Conservation (phyloP, 2,113 vertebrate genomes). For the Lathamus discolor region DNA sequence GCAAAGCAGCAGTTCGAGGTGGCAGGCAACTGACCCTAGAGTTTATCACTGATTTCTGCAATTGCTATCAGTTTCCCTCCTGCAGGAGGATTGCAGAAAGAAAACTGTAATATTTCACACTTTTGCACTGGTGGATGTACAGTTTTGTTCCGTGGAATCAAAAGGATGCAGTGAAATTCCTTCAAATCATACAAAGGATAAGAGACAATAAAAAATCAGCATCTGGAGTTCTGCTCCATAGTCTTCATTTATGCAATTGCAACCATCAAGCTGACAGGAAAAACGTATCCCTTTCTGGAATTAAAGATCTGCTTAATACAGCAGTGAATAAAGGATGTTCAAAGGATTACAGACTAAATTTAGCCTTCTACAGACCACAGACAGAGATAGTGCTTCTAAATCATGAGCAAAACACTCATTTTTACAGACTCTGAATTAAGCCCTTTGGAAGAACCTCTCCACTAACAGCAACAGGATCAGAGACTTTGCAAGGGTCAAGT, state of each 20-base stretch:
- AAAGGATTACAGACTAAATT: not conserved
- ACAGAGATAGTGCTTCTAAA: not conserved
- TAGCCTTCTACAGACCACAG: not conserved
- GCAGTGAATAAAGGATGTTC: not conserved
- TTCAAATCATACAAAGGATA: not conserved
- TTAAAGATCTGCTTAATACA: not conserved
- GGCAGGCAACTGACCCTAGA: not conserved
- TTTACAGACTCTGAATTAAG: not conserved
- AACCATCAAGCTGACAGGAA: not conserved
- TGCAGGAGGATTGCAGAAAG: accelerated
- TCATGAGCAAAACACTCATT: accelerated
- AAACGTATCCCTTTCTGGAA: not conserved
- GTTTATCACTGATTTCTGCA: not conserved
- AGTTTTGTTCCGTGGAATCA: not conserved
- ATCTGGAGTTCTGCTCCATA: not conserved
- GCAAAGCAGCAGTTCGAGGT: not conserved
- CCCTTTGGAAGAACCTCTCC: not conserved
- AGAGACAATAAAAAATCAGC: not conserved
- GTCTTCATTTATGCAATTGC: not conserved
- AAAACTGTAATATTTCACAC: not conserved
- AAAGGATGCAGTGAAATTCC: not conserved
- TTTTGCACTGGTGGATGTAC: not conserved
- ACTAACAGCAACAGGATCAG: not conserved
- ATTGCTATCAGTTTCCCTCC: not conserved
- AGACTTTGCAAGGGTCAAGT: not conserved